Evolutionary conservation across 2,888 invertebrate genomes (phyloP).

Genomic region (Lasioglossum figueresi): DNA sequence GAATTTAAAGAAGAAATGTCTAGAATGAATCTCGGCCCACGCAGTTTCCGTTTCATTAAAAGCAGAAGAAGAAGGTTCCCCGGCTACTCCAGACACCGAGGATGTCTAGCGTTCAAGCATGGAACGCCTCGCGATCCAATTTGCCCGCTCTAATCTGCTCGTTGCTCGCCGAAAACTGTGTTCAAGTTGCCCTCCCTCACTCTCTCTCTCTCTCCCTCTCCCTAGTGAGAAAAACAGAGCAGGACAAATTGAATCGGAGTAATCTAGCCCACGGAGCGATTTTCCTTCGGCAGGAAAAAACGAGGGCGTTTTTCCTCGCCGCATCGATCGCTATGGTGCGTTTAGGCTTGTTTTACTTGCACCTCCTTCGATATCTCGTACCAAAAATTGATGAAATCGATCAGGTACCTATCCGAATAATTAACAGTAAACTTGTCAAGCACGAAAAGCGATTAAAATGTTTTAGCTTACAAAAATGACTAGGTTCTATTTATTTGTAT

Average conservation of each 20-base stretch:
- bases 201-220: background rate
- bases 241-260: constrained; percentile 12
- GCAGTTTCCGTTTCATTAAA: constrained; percentile 1
- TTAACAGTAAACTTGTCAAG: no score
- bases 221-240: background rate
- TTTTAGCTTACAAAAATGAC: no score
- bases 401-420: no score
- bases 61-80: background rate
- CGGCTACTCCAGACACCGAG: background rate
- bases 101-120: background rate
- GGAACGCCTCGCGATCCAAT: constrained; percentile 10
- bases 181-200: background rate
- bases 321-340: constrained; percentile 41
- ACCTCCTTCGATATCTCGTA: constrained; percentile 23
- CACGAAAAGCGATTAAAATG: no score
- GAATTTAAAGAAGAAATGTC: no score
- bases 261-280: background rate
- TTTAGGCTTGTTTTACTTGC: constrained; percentile 33
- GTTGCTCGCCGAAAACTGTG: constrained; percentile 3
- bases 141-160: constrained; percentile 8
- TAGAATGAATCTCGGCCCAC: background rate
- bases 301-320: constrained; percentile 1
- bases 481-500: no score
- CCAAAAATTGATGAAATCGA: background rate
- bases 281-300: background rate